Percentiles rank a stretch among this genome's conserved stretches.
Evolutionary conservation across 2,888 invertebrate genomes (phyloP).

Genomic region (Gortyna flavago): DNA sequence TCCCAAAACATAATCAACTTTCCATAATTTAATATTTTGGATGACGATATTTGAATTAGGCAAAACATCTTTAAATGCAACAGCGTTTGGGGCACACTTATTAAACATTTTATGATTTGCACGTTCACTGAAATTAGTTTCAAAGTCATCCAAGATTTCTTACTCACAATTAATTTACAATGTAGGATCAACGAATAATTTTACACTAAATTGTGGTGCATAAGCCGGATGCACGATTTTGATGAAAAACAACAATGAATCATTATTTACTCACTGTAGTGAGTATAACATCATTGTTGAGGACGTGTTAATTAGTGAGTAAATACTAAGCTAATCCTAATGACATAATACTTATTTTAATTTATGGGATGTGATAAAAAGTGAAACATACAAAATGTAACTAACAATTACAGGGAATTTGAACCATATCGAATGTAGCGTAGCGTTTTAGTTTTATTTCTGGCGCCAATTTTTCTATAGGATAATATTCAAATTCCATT

Average conservation of each 20-base stretch:
- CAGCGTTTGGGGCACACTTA: background rate
- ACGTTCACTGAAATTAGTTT: conserved; percentile 15
- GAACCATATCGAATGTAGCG: background rate
- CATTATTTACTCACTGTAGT: conserved; percentile 39
- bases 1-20: background rate
- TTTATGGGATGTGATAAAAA: conserved; percentile 14
- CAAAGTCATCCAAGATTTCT: conserved; percentile 1
- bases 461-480: background rate
- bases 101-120: background rate
- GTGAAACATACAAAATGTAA: background rate
- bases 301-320: conserved; percentile 41
- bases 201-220: conserved; percentile 9
- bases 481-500: background rate
- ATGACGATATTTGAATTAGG: background rate
- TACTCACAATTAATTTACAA: background rate
- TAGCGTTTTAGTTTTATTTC: background rate
- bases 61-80: background rate
- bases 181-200: conserved; percentile 21
- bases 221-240: conserved; percentile 34
- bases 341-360: conserved; percentile 27
- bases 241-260: conserved; percentile 47
- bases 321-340: conserved; percentile 29
- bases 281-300: conserved; percentile 41
- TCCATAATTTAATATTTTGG: too few species aligned
- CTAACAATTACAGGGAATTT: conserved; percentile 3